A percentile compares a stretch with the other conserved stretches of the same genome.
Conservation (phyloP, 1,140 invertebrate genomes). For the Rhysida immarginata region DNA sequence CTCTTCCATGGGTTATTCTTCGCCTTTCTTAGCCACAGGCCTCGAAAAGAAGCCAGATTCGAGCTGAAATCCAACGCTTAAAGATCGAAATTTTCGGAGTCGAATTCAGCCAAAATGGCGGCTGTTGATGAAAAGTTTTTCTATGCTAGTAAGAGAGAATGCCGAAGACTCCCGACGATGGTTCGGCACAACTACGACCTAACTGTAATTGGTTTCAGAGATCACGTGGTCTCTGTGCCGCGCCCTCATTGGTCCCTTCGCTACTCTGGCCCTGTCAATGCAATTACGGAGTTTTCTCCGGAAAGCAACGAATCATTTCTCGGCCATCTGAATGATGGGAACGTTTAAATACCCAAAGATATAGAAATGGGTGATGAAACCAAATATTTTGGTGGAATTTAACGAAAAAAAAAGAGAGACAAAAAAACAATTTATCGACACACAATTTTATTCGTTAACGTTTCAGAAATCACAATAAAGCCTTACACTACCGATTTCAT, state of each 20-base stretch:
- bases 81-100: conserved; percentile 50
- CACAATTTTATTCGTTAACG: too few species aligned
- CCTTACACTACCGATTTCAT: too few species aligned
- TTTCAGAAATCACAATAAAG: too few species aligned
- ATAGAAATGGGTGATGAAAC: too few species aligned
- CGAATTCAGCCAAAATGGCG: conserved; percentile 70
- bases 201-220: conserved; percentile 36
- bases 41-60: conserved; percentile 36
- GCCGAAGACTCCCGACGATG: conserved; percentile 56
- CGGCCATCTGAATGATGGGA: conserved; percentile 8
- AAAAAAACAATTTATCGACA: too few species aligned
- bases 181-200: conserved; percentile 31
- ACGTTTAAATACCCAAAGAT: conserved; percentile 7
- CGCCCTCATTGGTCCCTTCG: conserved; percentile 17
- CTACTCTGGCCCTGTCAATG: conserved; percentile 4
- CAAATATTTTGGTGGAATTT: too few species aligned
- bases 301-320: conserved; percentile 4
- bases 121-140: conserved; percentile 82
- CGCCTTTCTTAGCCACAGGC: conserved; percentile 8
- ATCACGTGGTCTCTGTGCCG: conserved; percentile 35
- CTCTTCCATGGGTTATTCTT: background rate
- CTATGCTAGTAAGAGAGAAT: conserved; percentile 55
- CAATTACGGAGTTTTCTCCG: conserved; percentile 7
- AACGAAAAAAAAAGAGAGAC: too few species aligned
- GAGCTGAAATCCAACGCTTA: background rate